phyloP scores from a whole-genome alignment of 2,797 vertebrate species.

The Setipinna tenuifilis region DNA sequence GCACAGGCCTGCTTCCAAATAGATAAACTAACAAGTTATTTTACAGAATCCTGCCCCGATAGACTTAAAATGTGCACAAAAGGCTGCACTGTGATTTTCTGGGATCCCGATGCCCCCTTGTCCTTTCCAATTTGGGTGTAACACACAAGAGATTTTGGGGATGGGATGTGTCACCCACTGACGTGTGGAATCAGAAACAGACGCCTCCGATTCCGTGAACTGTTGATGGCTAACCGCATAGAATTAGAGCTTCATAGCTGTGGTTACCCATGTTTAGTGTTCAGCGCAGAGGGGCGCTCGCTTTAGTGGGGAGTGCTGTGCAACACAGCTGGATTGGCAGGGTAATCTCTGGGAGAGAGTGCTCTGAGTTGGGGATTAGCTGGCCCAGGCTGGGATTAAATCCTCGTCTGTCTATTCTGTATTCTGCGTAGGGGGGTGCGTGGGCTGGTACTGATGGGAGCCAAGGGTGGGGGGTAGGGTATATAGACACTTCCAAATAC shows the following conservation, averaged over 20 bases:
- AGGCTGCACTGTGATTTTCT: too few relatives aligned
- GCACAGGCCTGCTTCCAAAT: too few relatives aligned
- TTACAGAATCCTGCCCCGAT: too few relatives aligned
- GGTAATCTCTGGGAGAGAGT: constrained; percentile 66
- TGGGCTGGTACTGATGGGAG: constrained; percentile 42
- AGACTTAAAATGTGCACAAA: too few relatives aligned
- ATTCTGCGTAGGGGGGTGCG: constrained; percentile 28
- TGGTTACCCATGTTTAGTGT: constrained; percentile 11
- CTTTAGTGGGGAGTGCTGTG: constrained; percentile 21
- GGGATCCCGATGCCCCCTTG: too few relatives aligned
- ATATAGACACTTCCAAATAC: not conserved
- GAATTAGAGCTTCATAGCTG: not conserved
- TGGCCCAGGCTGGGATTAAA: constrained; percentile 66
- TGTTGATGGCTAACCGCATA: not conserved
- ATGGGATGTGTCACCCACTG: not conserved
- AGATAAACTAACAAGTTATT: too few relatives aligned
- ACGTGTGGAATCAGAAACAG: not conserved
- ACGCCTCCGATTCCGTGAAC: not conserved
- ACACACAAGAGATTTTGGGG: not conserved
- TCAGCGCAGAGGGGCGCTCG: not conserved
- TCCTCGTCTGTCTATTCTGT: constrained; percentile 34
- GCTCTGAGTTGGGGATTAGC: constrained; percentile 65
- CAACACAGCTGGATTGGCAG: constrained; percentile 46
- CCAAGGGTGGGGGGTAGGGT: constrained; percentile 32
- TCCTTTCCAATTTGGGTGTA: not conserved